Evolutionary conservation across 2,797 vertebrate genomes (phyloP).

Genomic region (Chromis chromis): DNA sequence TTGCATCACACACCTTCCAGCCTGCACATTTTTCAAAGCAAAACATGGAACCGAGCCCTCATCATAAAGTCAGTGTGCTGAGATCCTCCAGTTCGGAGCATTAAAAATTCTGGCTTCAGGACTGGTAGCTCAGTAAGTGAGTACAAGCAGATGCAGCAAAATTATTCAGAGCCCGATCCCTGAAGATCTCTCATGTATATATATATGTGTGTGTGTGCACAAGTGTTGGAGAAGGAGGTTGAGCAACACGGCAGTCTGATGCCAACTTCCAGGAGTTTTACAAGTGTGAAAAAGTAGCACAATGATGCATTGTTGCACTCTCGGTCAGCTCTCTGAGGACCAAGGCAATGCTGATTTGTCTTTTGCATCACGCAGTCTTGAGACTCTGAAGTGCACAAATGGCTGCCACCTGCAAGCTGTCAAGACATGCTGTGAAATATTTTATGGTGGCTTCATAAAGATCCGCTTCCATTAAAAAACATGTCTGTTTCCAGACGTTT

Average conservation of each 20-base stretch:
- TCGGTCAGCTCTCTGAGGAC: constrained; percentile 39
- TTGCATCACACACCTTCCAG: constrained; percentile 28
- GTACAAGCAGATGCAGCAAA: constrained; percentile 62
- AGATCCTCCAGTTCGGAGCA: constrained; percentile 7
- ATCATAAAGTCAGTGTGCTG: constrained; percentile 11
- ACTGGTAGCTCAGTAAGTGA: constrained; percentile 13
- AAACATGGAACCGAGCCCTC: constrained; percentile 10
- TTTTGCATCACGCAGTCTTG: constrained; percentile 15
- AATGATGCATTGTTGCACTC: constrained; percentile 58
- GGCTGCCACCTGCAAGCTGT: constrained; percentile 62
- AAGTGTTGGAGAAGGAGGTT: constrained; percentile 22
- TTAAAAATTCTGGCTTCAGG: constrained; percentile 34
- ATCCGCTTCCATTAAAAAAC: constrained; percentile 21
- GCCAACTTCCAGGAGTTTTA: constrained; percentile 63
- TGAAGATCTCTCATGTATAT: constrained; percentile 38
- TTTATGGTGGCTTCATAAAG: constrained; percentile 42
- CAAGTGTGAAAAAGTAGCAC: constrained; percentile 55
- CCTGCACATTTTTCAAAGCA: constrained; percentile 10
- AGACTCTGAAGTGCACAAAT: constrained; percentile 19
- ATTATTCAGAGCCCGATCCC: constrained; percentile 44
- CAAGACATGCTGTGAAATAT: constrained; percentile 18
- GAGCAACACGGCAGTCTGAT: constrained; percentile 44
- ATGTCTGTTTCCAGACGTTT: constrained; percentile 8
- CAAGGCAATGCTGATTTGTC: constrained; percentile 31
- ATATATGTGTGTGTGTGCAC: no score